Percentiles rank a stretch among this genome's conserved stretches.
These are phyloP conservation scores for Vulpes ferrilata DNA, from an alignment of 2,113 vertebrate species.

Conservation along the genomic window DNA sequence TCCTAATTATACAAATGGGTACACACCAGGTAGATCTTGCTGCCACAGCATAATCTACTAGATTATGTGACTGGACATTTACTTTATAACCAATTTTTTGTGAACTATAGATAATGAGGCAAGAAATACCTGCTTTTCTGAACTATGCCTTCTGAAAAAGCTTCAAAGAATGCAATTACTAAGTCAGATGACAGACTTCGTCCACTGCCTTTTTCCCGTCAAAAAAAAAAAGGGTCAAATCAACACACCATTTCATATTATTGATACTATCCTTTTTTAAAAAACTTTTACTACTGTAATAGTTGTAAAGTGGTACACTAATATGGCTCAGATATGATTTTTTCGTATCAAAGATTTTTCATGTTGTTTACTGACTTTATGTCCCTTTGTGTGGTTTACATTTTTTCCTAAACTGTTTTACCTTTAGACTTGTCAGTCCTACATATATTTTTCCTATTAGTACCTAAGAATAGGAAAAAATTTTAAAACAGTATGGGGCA, in stretches of 20 bases:
- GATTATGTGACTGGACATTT: not conserved
- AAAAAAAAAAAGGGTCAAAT: not conserved
- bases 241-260: not conserved
- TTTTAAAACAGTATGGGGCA: not conserved
- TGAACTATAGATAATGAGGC: not conserved
- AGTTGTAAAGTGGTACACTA: not conserved
- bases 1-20: not conserved
- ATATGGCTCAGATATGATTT: not conserved
- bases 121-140: slow-evolving; percentile 29
- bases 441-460: not conserved
- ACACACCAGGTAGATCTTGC: not conserved
- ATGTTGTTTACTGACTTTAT: not conserved
- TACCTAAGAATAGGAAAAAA: slow-evolving; percentile 14
- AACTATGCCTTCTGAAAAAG: slow-evolving; percentile 15
- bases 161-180: not conserved
- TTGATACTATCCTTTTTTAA: not conserved
- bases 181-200: not conserved
- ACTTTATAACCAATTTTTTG: slow-evolving; percentile 15
- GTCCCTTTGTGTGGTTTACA: not conserved
- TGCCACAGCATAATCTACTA: not conserved
- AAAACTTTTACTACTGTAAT: not conserved
- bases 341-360: not conserved
- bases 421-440: slow-evolving; percentile 2
- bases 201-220: not conserved
- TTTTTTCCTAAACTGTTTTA: not conserved